Percentiles rank a stretch among this genome's conserved stretches.
phyloP scores from a whole-genome alignment of 2,888 invertebrate genomes.

The Dascillus cervinus region DNA sequence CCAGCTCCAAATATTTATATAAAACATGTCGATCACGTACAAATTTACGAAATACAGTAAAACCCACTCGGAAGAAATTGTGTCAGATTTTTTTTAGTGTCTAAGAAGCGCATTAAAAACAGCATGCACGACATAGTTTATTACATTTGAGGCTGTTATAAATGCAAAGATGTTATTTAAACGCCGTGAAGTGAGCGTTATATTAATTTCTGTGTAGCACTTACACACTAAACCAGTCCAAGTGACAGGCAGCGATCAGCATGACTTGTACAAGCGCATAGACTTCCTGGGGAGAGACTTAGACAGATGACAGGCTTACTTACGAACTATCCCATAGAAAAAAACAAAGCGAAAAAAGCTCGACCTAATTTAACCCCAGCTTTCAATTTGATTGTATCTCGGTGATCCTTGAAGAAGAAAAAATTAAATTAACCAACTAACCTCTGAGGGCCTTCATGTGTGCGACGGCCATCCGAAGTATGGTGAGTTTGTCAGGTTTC shows the following conservation, averaged over 20 bases:
- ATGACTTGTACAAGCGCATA: constrained; percentile 9
- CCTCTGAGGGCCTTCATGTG: constrained; percentile 98
- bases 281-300: constrained; percentile 13
- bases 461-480: constrained; percentile 97
- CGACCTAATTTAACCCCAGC: no score
- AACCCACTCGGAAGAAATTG: constrained; percentile 5
- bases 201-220: constrained; percentile 6
- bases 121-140: no score
- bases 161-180: constrained; percentile 4
- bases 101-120: constrained; percentile 2
- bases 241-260: constrained; percentile 6
- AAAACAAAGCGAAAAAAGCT: no score
- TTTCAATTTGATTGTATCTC: no score
- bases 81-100: constrained; percentile 2
- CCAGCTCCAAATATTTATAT: no score
- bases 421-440: constrained; percentile 38
- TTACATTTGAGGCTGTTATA: not conserved
- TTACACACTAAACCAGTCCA: constrained; percentile 6
- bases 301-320: constrained; percentile 13
- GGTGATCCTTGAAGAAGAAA: no score
- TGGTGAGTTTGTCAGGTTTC: constrained; percentile 98
- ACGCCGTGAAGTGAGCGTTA: constrained; percentile 6
- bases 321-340: no score
- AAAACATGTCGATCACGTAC: no score
- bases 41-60: no score